phyloP scores from a whole-genome alignment of 2,113 vertebrate genomes.

The Pristiophorus japonicus region DNA sequence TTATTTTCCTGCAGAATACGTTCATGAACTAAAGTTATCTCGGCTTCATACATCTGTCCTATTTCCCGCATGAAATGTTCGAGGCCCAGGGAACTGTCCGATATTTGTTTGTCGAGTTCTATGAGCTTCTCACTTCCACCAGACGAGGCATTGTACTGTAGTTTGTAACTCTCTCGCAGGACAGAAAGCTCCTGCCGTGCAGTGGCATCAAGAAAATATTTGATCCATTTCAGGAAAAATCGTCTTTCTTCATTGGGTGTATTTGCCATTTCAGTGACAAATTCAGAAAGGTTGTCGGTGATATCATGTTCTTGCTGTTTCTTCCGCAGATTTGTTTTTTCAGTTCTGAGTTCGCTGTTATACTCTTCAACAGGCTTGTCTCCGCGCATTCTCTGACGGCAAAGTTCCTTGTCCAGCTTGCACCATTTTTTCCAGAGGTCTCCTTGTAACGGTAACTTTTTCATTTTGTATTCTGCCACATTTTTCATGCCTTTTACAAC shows the following conservation, averaged over 20 bases:
- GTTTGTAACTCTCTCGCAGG: not conserved
- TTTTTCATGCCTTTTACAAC: constrained; percentile 40
- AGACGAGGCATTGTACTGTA: not conserved
- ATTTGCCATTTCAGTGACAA: not conserved
- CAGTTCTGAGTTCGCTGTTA: not conserved
- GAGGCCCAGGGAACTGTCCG: constrained; percentile 58
- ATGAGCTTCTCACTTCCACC: not conserved
- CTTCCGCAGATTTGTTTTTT: constrained; percentile 1
- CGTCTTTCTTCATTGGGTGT: not conserved
- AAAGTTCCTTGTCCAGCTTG: constrained; percentile 45
- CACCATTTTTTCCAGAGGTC: constrained; percentile 44
- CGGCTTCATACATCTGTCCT: constrained; percentile 68
- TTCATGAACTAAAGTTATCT: constrained; percentile 43
- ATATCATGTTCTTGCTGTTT: constrained; percentile 4
- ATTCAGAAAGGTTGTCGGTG: not conserved
- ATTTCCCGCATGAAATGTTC: constrained; percentile 71
- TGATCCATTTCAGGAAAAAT: constrained; percentile 37
- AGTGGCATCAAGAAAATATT: not conserved
- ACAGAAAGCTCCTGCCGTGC: not conserved
- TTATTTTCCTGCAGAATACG: constrained; percentile 10
- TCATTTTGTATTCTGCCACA: constrained; percentile 40
- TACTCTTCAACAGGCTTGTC: not conserved
- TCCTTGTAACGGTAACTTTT: constrained; percentile 42
- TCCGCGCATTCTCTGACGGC: not conserved
- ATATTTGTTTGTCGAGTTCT: constrained; percentile 43